phyloP scores from a whole-genome alignment of 1,140 invertebrate species.

The Myzus persicae region DNA sequence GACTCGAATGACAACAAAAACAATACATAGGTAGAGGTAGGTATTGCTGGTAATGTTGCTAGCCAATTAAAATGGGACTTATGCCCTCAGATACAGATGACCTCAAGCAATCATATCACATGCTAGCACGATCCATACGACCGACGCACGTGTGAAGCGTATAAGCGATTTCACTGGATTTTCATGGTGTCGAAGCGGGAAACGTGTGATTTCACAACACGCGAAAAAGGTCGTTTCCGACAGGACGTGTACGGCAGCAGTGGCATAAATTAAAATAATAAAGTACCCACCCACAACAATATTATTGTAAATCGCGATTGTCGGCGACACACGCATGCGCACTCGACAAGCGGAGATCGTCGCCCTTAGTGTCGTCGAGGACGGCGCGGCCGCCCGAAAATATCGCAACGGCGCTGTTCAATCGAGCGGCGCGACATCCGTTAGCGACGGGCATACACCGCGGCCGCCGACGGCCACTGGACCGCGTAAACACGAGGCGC shows the following conservation, averaged over 20 bases:
- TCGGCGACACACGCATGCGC: too few relatives aligned
- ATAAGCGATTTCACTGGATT: not conserved
- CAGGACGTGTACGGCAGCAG: too few relatives aligned
- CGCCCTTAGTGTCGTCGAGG: not conserved
- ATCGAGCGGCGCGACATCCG: not conserved
- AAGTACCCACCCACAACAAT: too few relatives aligned
- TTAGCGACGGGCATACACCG: not conserved
- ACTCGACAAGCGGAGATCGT: not conserved
- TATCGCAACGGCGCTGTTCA: conserved; percentile 21
- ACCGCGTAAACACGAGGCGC: conserved; percentile 5
- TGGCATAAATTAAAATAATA: not conserved
- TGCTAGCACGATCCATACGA: not conserved
- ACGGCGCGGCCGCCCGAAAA: not conserved
- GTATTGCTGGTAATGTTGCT: too few relatives aligned
- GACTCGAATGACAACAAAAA: too few relatives aligned
- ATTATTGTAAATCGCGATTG: too few relatives aligned
- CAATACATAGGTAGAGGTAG: too few relatives aligned
- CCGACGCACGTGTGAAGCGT: not conserved
- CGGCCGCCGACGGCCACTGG: not conserved
- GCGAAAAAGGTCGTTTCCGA: not conserved
- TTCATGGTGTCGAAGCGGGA: not conserved
- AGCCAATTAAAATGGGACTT: not conserved
- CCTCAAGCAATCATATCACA: not conserved
- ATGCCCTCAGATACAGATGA: not conserved
- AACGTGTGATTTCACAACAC: not conserved